Conservation (phyloP, 2,797 vertebrate species). For the Moxostoma hubbsi region DNA sequence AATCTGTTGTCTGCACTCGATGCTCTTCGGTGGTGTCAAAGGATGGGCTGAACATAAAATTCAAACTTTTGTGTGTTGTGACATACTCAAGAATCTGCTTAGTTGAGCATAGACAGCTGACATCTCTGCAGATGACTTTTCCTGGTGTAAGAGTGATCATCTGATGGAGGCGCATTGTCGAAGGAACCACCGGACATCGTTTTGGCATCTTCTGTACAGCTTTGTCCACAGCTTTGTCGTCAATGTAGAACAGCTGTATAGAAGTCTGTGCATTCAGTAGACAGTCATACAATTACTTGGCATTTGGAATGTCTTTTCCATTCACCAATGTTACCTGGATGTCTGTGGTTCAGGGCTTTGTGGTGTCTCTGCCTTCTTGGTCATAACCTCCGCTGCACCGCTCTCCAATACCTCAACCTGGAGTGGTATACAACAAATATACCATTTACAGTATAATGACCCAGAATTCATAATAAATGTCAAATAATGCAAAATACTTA, state of each 20-base stretch:
- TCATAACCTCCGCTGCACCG: too few relatives aligned
- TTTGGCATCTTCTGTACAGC: slow-evolving; percentile 31
- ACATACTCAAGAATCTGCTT: slow-evolving; percentile 25
- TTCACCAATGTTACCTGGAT: too few relatives aligned
- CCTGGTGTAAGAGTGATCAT: slow-evolving; percentile 21
- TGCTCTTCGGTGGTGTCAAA: not conserved
- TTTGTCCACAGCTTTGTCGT: slow-evolving; percentile 14
- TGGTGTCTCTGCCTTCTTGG: too few relatives aligned
- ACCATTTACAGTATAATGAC: not conserved
- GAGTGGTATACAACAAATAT: not conserved
- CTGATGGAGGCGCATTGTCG: slow-evolving; percentile 13
- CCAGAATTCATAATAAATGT: not conserved
- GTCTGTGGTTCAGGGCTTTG: too few relatives aligned
- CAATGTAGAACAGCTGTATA: slow-evolving; percentile 30
- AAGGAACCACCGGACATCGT: slow-evolving; percentile 5
- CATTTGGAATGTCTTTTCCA: slow-evolving; percentile 23
- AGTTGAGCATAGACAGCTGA: slow-evolving; percentile 26
- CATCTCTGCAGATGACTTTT: slow-evolving; percentile 22
- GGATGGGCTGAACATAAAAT: slow-evolving; percentile 15
- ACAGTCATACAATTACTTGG: slow-evolving; percentile 13
- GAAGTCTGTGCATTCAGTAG: slow-evolving; percentile 14
- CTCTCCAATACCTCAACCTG: not conserved
- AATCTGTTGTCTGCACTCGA: slow-evolving; percentile 5
- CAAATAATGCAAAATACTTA: too few relatives aligned
- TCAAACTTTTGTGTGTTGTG: slow-evolving; percentile 23